Evolutionary conservation across 2,797 vertebrate genomes (phyloP).

Genomic region (Eidolon dupreanum): DNA sequence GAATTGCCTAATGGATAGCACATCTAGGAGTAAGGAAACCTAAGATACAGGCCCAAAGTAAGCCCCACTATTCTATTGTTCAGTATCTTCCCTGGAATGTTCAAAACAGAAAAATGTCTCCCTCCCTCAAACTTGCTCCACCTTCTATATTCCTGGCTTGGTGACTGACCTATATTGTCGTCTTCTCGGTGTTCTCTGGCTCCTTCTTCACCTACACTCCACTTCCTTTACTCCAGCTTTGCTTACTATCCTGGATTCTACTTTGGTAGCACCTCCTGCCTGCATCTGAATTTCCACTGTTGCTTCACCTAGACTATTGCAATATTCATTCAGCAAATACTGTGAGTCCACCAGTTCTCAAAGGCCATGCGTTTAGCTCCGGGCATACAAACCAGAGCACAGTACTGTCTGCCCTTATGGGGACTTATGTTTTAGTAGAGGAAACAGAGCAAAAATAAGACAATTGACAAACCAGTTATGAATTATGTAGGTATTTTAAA

Average conservation of each 20-base stretch:
- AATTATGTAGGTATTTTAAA: not conserved
- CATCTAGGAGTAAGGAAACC: not conserved
- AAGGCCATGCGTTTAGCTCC: not conserved
- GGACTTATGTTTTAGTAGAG: not conserved
- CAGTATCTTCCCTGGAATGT: not conserved
- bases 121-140: not conserved
- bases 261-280: not conserved
- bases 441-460: not conserved
- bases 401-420: not conserved
- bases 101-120: not conserved
- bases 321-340: not conserved
- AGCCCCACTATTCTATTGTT: not conserved
- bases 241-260: not conserved
- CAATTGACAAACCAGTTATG: not conserved
- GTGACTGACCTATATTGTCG: rapidly evolving
- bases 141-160: not conserved
- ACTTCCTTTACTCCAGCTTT: not conserved
- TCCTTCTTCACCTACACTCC: not conserved
- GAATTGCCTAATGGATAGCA: not conserved
- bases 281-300: not conserved
- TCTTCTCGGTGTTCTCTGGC: not conserved
- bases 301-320: not conserved
- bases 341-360: not conserved
- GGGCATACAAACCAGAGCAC: not conserved
- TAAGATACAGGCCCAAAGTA: not conserved